Evolutionary conservation across 2,888 invertebrate genomes (phyloP).

Genomic region (Sesia apiformis): DNA sequence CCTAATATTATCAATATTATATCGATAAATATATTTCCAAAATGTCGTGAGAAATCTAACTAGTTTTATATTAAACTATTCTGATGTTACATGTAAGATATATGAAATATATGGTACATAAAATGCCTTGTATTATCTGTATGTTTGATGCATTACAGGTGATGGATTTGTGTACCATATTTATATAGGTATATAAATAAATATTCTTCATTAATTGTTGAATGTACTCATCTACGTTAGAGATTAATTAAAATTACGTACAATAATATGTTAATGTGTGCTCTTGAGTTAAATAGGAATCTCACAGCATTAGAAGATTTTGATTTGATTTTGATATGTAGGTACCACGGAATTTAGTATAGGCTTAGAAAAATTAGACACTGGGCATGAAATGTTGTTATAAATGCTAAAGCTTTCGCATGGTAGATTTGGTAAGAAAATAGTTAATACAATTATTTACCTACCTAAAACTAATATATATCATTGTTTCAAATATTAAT

Average conservation of each 20-base stretch:
- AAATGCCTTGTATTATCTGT: too few species aligned
- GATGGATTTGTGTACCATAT: too few species aligned
- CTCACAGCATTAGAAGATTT: neutral
- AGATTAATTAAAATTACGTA: conserved; percentile 6
- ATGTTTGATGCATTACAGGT: too few species aligned
- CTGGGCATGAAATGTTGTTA: conserved; percentile 55
- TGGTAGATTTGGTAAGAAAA: too few species aligned
- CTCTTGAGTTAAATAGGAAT: conserved; percentile 6
- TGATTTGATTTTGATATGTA: conserved; percentile 8
- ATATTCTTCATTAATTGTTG: neutral
- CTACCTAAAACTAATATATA: conserved; percentile 36
- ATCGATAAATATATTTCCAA: too few species aligned
- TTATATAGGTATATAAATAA: too few species aligned
- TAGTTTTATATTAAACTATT: too few species aligned
- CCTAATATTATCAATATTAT: too few species aligned
- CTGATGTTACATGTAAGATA: too few species aligned
- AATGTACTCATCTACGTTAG: conserved; percentile 2
- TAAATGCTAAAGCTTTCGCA: conserved; percentile 14
- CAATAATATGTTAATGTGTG: conserved; percentile 19
- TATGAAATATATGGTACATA: too few species aligned
- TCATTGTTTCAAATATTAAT: conserved; percentile 32
- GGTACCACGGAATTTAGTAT: conserved; percentile 22
- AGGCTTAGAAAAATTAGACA: conserved; percentile 31
- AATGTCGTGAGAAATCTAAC: too few species aligned
- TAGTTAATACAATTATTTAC: too few species aligned